Conservation (phyloP, 2,113 vertebrate species). For the Leucopternis melanops region DNA sequence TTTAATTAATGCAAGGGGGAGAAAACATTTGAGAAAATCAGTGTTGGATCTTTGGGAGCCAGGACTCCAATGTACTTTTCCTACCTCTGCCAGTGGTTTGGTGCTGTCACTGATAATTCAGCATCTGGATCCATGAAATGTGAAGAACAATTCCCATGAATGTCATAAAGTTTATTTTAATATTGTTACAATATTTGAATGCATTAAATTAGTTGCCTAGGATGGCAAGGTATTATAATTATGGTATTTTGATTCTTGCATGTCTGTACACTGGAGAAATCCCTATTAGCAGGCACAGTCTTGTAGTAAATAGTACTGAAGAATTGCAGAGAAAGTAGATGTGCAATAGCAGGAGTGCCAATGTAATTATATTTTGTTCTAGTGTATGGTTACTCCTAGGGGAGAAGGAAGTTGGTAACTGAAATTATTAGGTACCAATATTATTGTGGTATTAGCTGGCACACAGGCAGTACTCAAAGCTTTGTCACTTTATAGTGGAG, state of each 20-base stretch:
- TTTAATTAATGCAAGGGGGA: neutral
- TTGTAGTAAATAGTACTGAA: neutral
- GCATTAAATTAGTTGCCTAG: neutral
- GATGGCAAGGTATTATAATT: neutral
- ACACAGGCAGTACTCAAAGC: neutral
- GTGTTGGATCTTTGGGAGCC: neutral
- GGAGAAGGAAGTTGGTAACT: slow-evolving; percentile 18
- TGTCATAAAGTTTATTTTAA: neutral
- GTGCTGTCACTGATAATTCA: neutral
- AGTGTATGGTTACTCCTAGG: neutral
- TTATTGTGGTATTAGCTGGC: neutral
- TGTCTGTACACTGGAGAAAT: neutral
- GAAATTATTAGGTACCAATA: slow-evolving; percentile 24
- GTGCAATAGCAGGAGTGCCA: slow-evolving; percentile 15
- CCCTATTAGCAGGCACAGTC: neutral
- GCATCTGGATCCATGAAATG: neutral
- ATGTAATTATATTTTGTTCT: slow-evolving; percentile 19
- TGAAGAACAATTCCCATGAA: neutral
- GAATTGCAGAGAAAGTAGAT: neutral
- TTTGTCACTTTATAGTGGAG: neutral
- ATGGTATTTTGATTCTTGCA: neutral
- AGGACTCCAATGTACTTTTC: neutral
- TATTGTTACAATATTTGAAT: neutral
- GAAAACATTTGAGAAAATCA: neutral
- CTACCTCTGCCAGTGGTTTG: neutral